These are phyloP conservation scores for Choloepus hoffmanni DNA, from an alignment of 2,113 vertebrate species.

Conservation along the genomic window DNA sequence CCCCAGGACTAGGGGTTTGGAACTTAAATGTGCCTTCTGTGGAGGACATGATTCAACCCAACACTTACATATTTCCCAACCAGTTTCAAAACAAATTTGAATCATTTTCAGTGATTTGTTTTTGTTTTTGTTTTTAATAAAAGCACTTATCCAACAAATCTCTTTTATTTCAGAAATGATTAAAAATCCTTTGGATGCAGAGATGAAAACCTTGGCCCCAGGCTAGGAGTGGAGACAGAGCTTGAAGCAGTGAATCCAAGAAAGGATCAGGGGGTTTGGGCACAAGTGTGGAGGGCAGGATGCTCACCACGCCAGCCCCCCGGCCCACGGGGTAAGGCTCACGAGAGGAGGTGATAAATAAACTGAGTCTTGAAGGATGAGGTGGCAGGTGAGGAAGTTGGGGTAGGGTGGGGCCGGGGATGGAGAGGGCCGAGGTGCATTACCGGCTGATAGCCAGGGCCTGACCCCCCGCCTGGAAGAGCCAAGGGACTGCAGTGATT, in stretches of 20 bases:
- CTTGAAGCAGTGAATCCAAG: background rate
- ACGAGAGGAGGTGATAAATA: background rate
- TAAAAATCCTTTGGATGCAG: background rate
- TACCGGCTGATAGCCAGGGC: background rate
- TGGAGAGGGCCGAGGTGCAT: background rate
- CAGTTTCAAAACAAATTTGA: conserved; percentile 64
- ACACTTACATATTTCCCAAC: conserved; percentile 30
- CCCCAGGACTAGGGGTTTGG: no score
- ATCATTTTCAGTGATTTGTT: conserved; percentile 16
- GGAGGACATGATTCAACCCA: no score
- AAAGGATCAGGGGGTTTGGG: background rate
- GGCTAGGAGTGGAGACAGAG: background rate
- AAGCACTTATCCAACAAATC: background rate
- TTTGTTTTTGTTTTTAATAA: background rate
- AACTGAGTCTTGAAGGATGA: background rate
- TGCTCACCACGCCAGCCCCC: no score
- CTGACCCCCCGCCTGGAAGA: background rate
- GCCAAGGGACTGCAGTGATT: background rate
- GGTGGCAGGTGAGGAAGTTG: background rate
- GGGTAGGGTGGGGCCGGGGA: no score
- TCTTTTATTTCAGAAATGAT: background rate
- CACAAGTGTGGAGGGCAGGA: background rate
- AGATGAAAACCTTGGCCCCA: background rate
- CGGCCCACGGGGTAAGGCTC: background rate
- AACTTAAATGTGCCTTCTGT: no score